phyloP scores from a whole-genome alignment of 2,888 invertebrate genomes.

The Dyspetes luteomarginatus region DNA sequence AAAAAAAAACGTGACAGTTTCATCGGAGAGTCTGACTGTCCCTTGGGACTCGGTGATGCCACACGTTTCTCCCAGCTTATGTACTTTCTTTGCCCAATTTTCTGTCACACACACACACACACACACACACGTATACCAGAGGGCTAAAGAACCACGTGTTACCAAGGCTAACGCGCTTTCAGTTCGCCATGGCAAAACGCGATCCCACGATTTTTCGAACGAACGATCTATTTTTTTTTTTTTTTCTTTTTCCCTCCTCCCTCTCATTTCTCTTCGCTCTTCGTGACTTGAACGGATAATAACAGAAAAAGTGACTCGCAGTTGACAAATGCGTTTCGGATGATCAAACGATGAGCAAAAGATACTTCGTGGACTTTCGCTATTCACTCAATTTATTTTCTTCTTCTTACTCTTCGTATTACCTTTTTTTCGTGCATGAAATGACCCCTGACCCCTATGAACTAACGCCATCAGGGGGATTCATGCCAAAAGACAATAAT shows the following conservation, averaged over 20 bases:
- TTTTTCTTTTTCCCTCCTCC: not conserved
- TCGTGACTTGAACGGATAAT: constrained; percentile 19
- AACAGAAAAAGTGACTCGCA: not conserved
- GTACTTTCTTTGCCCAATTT: constrained; percentile 33
- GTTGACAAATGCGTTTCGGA: constrained; percentile 12
- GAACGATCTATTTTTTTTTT: not conserved
- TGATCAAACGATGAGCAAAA: constrained; percentile 3
- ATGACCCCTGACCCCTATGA: too few species aligned
- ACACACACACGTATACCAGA: too few species aligned
- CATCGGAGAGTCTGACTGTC: not conserved
- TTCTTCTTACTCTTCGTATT: not conserved
- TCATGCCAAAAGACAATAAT: too few species aligned
- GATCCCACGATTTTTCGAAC: constrained; percentile 37
- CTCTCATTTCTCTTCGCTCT: constrained; percentile 7
- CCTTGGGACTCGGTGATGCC: not conserved
- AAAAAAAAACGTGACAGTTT: constrained; percentile 18
- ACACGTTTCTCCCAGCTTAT: not conserved
- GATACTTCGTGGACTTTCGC: not conserved
- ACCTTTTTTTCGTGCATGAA: not conserved
- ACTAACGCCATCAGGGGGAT: too few species aligned
- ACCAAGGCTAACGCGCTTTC: constrained; percentile 28
- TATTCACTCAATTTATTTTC: not conserved
- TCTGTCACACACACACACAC: constrained; percentile 18
- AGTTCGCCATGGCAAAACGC: constrained; percentile 1
- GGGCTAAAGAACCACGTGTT: constrained; percentile 48